Base-by-base conservation (phyloP, 2,797 vertebrate genomes). In the Diglossa cyanea region DNA sequence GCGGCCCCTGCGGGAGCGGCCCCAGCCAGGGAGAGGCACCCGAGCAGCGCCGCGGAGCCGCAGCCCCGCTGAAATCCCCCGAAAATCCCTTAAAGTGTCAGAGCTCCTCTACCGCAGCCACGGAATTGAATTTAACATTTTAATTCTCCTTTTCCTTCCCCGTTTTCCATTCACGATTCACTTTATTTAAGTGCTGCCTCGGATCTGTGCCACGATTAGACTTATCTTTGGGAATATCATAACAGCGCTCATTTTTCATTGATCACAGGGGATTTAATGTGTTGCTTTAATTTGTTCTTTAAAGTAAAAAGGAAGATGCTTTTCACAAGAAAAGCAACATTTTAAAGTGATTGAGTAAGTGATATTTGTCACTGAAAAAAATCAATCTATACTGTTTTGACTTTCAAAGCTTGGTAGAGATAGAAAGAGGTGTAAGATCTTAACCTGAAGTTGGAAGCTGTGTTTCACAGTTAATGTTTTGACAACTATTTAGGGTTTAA, bases 11-110 rank as follows among this genome's bases (percentile, higher is more conserved):
- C 48, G 48, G 2, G 31, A 40, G 72, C 2, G 3, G 2, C 26
- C 51, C 17, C 11, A 2, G 40, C 55, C 9, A 0, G 50, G 45
- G 21, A 24, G 1, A 6, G 33, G 61, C 1, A 0, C 3, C 57
- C 2, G 5, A 5, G 3, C 33, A 2, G 37, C 13, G 2, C 25
- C n/a, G 8, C 6, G n/a, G 53, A 21, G 55, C 39, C 39, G 26
- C 3, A 25, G 55, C 39, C 55, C 47, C 3, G 14, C 5, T 6
- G 4, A 25, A 35, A 42, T 5, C 7, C 35, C 24, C 67, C 13
- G 11, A 42, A 71, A 67, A 26, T 0, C 3, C 14, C 31, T 7
- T 2, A 2, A 28, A 25, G 42, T 7, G 7, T 8, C 2, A 4
- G 0, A n/a, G 19, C 21, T 33, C 24, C 26, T 3, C 3, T 2